Conservation (phyloP, 2,113 vertebrate genomes). For the Austrofundulus limnaeus region DNA sequence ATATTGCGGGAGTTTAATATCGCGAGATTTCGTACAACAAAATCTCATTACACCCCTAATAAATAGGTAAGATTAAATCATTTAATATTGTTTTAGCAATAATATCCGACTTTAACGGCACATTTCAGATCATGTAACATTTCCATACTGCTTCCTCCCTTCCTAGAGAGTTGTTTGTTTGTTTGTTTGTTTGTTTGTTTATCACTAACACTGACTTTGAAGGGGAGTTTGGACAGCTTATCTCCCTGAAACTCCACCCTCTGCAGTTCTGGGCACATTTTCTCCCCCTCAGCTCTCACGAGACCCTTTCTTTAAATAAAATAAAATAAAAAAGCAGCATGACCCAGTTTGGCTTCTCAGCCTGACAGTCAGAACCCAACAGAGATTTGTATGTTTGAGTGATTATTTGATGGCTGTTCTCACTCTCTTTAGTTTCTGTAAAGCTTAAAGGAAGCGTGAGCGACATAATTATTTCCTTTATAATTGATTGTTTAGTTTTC, state of each 20-base stretch:
- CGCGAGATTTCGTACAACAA: too few species aligned
- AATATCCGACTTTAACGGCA: too few species aligned
- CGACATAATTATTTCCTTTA: too few species aligned
- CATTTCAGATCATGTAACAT: background rate
- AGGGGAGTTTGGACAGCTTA: constrained; percentile 50
- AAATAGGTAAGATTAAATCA: too few species aligned
- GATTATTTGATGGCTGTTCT: background rate
- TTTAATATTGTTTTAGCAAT: too few species aligned
- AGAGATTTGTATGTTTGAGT: constrained; percentile 1
- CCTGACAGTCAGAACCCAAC: constrained; percentile 5
- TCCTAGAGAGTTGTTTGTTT: background rate
- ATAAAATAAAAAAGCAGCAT: constrained; percentile 4
- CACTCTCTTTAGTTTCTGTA: background rate
- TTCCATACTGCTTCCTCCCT: background rate
- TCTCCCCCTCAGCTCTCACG: background rate
- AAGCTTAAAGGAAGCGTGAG: too few species aligned
- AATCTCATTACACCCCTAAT: too few species aligned
- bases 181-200: background rate
- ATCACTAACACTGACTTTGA: constrained; percentile 49
- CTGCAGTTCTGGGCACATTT: constrained; percentile 23
- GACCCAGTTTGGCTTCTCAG: constrained; percentile 23
- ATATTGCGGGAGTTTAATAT: too few species aligned
- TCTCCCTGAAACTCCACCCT: constrained; percentile 46
- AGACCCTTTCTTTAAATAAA: background rate
- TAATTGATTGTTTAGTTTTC: too few species aligned